Evolutionary conservation across 2,888 invertebrate species (phyloP), one percentile per base, ranked within the genome.

Genomic region (Euzetes globulus): DNA sequence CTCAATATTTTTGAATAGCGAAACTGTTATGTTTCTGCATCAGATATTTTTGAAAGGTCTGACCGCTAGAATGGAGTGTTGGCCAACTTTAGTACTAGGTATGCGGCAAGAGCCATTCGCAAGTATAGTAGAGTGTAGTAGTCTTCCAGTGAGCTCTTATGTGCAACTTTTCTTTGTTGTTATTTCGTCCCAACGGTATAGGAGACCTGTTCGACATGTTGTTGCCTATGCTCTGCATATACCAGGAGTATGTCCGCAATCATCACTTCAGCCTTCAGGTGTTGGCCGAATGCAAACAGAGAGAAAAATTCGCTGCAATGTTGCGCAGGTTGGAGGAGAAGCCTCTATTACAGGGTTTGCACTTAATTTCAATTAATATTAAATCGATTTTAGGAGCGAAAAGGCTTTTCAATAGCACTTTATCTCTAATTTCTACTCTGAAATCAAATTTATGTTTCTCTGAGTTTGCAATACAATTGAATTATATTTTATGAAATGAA

Each of bases 181-280:
- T 7, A 45, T 76, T 76, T 25, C 19, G 58, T 37, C 72, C 72
- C 45, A 76, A 75, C 74, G 76, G 74, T 63, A 76, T 76, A 92
- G 93, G 93, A 82, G 94, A 94, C 84, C 86, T 94, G 81, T 94
- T 94, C 86, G 92, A 94, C 83, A 94, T 94, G 92, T 86, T 94
- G 80, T 87, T 94, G 78, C 94, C 94, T 72, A 94, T 94, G 94
- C 85, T 94, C 84, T 91, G 91, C 80, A 94, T 94, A 82, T 94
- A 94, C 85, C 94, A 94, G 85, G 94, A 94, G 85, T 94, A 94
- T 83, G 94, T 94, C 72, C 85, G 94, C 76, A 94, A 94, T 84
- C 94, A 94, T 82, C 94, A 94, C 84, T 94, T 92, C 85, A 92
- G 92, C 78, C 87, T 94, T 74, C 94, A 94, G 85, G 84, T 85